These are phyloP conservation scores for Lipotes vexillifer DNA, from an alignment of 2,113 vertebrate genomes.

Conservation along the genomic window DNA sequence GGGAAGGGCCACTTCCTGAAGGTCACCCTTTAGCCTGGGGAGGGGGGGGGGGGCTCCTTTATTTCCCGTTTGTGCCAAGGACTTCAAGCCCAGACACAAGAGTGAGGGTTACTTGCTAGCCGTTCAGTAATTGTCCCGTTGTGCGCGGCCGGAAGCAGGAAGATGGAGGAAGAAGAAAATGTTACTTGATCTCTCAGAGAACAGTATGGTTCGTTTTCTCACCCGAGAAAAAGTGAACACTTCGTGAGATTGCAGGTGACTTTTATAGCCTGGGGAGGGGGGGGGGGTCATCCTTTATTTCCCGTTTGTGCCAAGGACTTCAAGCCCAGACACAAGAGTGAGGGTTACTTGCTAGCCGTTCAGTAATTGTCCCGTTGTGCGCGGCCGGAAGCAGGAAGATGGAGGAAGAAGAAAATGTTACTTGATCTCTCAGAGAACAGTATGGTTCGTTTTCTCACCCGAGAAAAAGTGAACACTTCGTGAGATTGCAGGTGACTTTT, in stretches of 20 bases:
- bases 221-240: neutral
- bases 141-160: neutral
- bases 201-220: neutral
- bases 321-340: neutral
- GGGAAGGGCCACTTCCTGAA: neutral
- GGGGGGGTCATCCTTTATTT: slow-evolving; percentile 7
- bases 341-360: neutral
- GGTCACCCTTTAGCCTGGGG: neutral
- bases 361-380: neutral
- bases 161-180: neutral
- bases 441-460: neutral
- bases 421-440: neutral
- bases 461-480: neutral
- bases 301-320: slow-evolving; percentile 13
- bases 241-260: neutral
- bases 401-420: neutral
- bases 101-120: neutral
- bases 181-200: neutral
- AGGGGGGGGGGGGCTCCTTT: neutral
- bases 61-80: slow-evolving; percentile 25
- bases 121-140: neutral
- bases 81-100: neutral
- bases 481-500: neutral
- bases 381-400: neutral
- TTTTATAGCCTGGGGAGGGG: neutral